Conservation (phyloP, 2,797 vertebrate genomes). For the Huso huso region DNA sequence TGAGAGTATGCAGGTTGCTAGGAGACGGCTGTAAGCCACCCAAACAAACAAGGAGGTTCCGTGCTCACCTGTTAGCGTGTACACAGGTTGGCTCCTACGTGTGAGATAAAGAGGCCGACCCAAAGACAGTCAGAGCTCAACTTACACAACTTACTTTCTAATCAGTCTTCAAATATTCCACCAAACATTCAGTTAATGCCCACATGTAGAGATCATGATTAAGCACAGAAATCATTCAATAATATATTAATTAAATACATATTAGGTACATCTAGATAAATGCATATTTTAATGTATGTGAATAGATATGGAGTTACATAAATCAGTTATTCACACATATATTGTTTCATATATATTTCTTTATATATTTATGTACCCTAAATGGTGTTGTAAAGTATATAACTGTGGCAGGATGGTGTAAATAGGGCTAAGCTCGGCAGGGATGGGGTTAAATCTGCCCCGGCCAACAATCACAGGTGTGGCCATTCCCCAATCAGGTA, state of each 20-base stretch:
- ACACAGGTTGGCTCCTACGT: constrained; percentile 10
- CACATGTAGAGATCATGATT: not conserved
- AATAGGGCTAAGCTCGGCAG: not conserved
- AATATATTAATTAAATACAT: not conserved
- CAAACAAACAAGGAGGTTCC: constrained; percentile 33
- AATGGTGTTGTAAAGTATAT: not conserved
- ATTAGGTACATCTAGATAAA: not conserved
- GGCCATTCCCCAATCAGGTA: not conserved
- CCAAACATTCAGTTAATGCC: not conserved
- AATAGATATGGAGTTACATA: not conserved
- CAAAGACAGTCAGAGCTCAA: not conserved
- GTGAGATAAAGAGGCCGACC: not conserved
- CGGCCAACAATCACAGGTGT: constrained; percentile 4
- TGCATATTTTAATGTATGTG: not conserved
- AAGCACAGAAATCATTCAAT: not conserved
- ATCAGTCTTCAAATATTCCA: not conserved
- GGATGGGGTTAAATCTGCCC: not conserved
- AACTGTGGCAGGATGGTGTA: not conserved
- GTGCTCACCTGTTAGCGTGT: constrained; percentile 15
- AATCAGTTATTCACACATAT: not conserved
- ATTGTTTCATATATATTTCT: not conserved
- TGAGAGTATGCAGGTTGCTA: constrained; percentile 26
- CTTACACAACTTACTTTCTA: too few species aligned
- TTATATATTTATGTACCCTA: not conserved
- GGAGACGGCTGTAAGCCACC: constrained; percentile 14